Conservation (phyloP, 2,888 invertebrate species). For the Cyaniris semiargus region DNA sequence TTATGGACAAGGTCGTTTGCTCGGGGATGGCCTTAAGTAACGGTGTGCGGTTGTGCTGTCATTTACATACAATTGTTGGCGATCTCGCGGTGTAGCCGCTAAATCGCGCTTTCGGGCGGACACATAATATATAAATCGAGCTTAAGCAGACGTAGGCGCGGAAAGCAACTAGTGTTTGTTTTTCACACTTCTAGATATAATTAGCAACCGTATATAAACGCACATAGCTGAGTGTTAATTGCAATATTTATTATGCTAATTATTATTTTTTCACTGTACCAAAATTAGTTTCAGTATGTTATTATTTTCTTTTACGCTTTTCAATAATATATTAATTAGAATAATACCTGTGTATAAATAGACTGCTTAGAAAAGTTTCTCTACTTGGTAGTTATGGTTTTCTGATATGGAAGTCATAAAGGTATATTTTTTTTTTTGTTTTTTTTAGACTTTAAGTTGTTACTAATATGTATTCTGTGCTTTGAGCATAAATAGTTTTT, state of each 20-base stretch:
- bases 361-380: neutral
- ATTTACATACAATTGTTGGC: no score
- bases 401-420: constrained; percentile 5
- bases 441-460: neutral
- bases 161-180: neutral
- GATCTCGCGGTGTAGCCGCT: no score
- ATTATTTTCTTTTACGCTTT: neutral
- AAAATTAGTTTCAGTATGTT: neutral
- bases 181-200: neutral
- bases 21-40: no score
- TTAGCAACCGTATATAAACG: neutral
- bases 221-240: constrained; percentile 5
- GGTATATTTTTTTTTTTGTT: neutral
- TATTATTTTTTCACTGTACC: neutral
- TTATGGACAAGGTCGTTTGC: no score
- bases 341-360: neutral
- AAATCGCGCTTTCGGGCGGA: no score
- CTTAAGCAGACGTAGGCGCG: no score
- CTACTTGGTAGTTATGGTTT: neutral
- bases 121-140: no score
- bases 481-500: no score
- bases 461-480: no score
- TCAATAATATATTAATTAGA: neutral
- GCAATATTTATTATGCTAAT: neutral
- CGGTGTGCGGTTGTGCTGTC: no score